These are phyloP conservation scores for Thalpophila matura DNA, from an alignment of 2,888 invertebrate species.

Conservation along the genomic window DNA sequence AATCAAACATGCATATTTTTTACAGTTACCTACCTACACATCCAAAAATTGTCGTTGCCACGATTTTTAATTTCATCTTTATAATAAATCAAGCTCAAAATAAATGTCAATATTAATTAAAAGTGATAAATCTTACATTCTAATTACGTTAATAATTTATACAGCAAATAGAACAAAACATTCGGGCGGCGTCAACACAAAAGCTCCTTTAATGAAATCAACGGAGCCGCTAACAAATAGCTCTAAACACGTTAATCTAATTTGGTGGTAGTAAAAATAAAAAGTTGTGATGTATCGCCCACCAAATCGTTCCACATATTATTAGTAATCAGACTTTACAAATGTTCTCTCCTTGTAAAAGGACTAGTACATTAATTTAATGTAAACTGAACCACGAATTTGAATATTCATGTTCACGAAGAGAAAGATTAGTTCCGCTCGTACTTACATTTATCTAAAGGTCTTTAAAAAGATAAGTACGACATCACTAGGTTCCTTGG, in stretches of 20 bases:
- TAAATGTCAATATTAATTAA: constrained; percentile 65
- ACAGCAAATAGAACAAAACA: constrained; percentile 58
- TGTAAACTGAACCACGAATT: constrained; percentile 69
- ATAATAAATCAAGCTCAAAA: constrained; percentile 51
- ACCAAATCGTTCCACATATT: constrained; percentile 67
- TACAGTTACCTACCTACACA: too few species aligned
- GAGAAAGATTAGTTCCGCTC: constrained; percentile 74
- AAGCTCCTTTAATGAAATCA: constrained; percentile 82
- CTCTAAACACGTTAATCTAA: constrained; percentile 81
- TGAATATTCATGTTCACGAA: constrained; percentile 78
- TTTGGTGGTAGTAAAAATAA: constrained; percentile 73
- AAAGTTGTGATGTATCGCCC: constrained; percentile 65
- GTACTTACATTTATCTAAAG: constrained; percentile 70
- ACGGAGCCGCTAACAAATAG: constrained; percentile 79
- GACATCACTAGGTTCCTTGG: constrained; percentile 64
- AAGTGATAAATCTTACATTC: constrained; percentile 60
- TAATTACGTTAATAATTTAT: constrained; percentile 65
- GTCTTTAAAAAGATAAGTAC: constrained; percentile 69
- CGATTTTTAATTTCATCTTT: constrained; percentile 6
- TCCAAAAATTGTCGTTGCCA: not conserved
- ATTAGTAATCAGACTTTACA: constrained; percentile 65
- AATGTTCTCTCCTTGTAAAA: constrained; percentile 71
- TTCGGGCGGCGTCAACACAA: constrained; percentile 73
- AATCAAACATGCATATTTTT: not conserved
- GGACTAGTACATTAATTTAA: constrained; percentile 74